Base-by-base conservation (phyloP, 2,797 vertebrate species). In the Babyrousa celebensis region DNA sequence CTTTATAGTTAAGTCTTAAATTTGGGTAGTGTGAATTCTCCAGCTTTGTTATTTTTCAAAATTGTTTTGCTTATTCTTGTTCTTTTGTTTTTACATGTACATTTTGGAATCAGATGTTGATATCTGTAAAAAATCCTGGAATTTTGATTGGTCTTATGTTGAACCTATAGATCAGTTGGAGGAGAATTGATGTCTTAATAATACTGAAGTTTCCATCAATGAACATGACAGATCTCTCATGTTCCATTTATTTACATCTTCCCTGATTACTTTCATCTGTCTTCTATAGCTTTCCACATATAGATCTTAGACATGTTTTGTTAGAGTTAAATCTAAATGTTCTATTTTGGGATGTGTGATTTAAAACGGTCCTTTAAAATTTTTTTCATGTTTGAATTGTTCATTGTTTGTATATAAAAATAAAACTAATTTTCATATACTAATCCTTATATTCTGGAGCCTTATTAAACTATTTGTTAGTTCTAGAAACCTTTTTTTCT, bases 241-340 rank as follows among this genome's bases (percentile, higher is more conserved):
- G n/a, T n/a, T n/a, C 40, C 18, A 71, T 78, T 77, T 77, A 56
- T 70, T 77, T 62, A 71, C 27, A 32, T 90, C 40, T 94, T 94
- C 56, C n/a, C 21, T 63, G n/a, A 78, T 87, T 52, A 74, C 36
- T 75, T 83, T 58, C 21, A 52, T 52, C 18, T 54, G 36, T 65
- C 67, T 78, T 91, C 74, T 79, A 15, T 91, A 87, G 62, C 11
- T 87, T 87, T 82, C 36, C 68, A 29, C 5, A 40, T 29, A 82
- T 8, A 87, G n/a, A 87, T 29, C 52, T 52, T 95, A 11, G 48
- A 82, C 7, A 62, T 70, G 9, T 75, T 87, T 92, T 67, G 60
- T 82, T 82, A 93, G 54, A 90, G 40, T 89, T 77, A 84, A 48
- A 52, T 84, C 29, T 84, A 84, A 77, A 15, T 40, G 36, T 62